Conservation (phyloP, 2,113 vertebrate genomes). For the Orthonyx spaldingii region DNA sequence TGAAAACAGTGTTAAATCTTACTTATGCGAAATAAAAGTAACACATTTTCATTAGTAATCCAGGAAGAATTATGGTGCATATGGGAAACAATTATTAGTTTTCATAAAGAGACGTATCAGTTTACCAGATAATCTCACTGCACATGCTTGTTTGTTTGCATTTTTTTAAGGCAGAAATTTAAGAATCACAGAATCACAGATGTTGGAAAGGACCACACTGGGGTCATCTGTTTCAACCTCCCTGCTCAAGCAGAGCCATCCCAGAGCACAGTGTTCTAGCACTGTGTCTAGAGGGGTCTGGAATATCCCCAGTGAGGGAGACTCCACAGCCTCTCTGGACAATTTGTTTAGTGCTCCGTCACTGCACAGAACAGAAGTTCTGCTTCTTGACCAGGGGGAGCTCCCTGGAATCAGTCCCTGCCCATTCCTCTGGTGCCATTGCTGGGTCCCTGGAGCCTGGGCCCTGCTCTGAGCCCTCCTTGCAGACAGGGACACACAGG, state of each 20-base stretch:
- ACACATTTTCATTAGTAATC: neutral
- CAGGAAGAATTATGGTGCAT: neutral
- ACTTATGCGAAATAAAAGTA: neutral
- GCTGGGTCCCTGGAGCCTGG: neutral
- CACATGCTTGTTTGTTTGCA: fast-evolving
- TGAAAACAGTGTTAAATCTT: neutral
- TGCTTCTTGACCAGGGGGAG: fast-evolving
- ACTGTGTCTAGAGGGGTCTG: fast-evolving
- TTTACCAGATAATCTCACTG: neutral
- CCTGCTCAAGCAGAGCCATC: fast-evolving
- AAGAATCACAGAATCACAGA: neutral
- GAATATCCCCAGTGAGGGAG: neutral
- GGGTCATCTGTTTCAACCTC: fast-evolving
- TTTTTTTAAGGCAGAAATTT: neutral
- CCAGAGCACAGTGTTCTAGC: fast-evolving
- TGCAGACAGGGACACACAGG: neutral
- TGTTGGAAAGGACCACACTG: neutral
- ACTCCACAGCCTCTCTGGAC: neutral
- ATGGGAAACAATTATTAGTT: neutral
- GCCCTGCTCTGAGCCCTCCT: neutral
- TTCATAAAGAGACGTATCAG: neutral
- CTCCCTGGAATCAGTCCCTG: neutral
- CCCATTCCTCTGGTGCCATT: neutral
- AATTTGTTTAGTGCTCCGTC: neutral
- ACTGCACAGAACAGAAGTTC: neutral